Base-by-base conservation (phyloP, 2,797 vertebrate species). In the Sebastiscus tertius region DNA sequence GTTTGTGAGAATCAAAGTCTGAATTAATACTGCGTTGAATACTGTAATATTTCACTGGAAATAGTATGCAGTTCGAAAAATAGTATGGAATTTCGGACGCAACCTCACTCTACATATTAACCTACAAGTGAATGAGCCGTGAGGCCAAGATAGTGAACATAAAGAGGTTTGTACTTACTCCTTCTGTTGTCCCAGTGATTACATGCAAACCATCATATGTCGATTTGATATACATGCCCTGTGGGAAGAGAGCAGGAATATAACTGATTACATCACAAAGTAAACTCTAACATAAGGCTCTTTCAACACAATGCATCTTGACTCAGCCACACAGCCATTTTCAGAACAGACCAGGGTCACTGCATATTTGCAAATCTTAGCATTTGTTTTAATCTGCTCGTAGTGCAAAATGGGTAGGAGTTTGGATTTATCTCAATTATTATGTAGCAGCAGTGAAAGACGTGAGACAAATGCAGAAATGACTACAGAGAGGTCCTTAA, bases 141-240 rank as follows among this genome's bases (percentile, higher is more conserved):
- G 46, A 80, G 54, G 56, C 4, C 6, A 69, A 73, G 26, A 54
- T 18, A 36, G 14, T 62, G 55, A 75, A 82, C 59, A 71, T 24
- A 78, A 58, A 82, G 33, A 79, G 56, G 22, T 72, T 65, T 26
- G 34, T 94, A 97, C 98, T 98, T 95, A 99, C 99, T 94, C 98
- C 98, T 95, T 99, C 99, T 88, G 98, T 99, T 78, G 99, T 99
- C 89, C 99, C 99, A 65, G 99, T 99, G 94, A 99, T 99, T 88
- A 99, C 99, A 94, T 99, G 99, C 91, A 99, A 96, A 88, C 99
- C 99, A 91, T 99, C 99, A 91, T 99, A 99, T 67, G 99, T 99
- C 81, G 99, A 99, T 93, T 99, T 99, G 96, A 99, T 99, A 93
- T 99, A 99, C 98, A 99, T 99, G 91, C 99, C 99, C 99, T 99